Conservation (phyloP, 2,888 invertebrate genomes). For the Baccha elongata region DNA sequence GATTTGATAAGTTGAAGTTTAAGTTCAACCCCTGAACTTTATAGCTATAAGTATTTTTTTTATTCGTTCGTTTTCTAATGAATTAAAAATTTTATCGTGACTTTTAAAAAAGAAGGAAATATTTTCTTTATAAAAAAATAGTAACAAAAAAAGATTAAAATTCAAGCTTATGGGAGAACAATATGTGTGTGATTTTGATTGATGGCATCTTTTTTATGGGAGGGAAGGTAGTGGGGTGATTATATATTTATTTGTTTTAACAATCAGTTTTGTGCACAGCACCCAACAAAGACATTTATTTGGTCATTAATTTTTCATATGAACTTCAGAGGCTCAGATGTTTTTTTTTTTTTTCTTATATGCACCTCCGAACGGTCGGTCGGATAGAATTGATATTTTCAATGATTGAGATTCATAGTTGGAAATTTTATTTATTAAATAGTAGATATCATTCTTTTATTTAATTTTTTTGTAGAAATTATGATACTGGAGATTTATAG, state of each 20-base stretch:
- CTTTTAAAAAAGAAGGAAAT: constrained; percentile 43
- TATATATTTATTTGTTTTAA: constrained; percentile 31
- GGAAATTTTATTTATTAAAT: constrained; percentile 53
- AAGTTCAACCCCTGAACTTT: constrained; percentile 72
- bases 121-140: constrained; percentile 6
- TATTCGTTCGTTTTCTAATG: constrained; percentile 48
- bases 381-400: neutral
- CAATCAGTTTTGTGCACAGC: constrained; percentile 13
- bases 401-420: neutral
- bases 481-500: constrained; percentile 59
- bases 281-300: no score
- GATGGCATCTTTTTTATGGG: constrained; percentile 46
- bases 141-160: neutral
- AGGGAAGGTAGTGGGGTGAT: constrained; percentile 11
- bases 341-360: constrained; percentile 3
- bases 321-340: no score
- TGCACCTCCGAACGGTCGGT: no score
- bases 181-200: constrained; percentile 58
- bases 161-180: constrained; percentile 21
- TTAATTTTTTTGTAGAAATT: constrained; percentile 38
- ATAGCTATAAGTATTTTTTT: neutral
- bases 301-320: constrained; percentile 63
- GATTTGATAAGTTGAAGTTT: constrained; percentile 37
- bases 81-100: constrained; percentile 70
- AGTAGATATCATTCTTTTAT: constrained; percentile 7